A percentile compares a stretch with the other conserved stretches of the same genome.
Evolutionary conservation across 2,797 vertebrate genomes (phyloP).

Genomic region (Sarcophilus harrisii): DNA sequence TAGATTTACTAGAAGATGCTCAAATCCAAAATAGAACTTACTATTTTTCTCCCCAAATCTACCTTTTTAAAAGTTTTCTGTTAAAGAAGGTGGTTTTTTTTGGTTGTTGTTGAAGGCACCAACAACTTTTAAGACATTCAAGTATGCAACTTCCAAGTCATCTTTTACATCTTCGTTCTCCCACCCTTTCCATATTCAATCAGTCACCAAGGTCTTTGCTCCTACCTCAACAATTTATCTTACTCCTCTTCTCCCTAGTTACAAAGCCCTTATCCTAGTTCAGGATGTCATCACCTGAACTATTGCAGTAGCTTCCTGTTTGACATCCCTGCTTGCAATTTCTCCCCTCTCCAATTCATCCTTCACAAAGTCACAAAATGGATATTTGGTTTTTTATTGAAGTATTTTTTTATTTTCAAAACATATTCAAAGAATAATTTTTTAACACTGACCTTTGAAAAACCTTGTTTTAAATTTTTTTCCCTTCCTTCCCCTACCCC

Average conservation of each 20-base stretch:
- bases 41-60: neutral
- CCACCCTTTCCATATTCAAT: neutral
- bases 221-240: neutral
- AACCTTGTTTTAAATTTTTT: too few relatives aligned
- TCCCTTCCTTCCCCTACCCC: too few relatives aligned
- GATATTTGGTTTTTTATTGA: neutral
- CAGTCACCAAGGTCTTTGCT: neutral
- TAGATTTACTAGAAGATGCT: neutral
- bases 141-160: neutral
- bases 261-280: neutral
- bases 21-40: neutral
- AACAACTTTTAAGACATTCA: neutral
- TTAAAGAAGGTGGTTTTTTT: neutral
- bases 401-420: too few relatives aligned
- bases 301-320: neutral
- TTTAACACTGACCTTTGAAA: too few relatives aligned
- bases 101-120: neutral
- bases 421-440: too few relatives aligned
- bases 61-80: neutral
- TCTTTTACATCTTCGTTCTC: neutral
- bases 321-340: neutral
- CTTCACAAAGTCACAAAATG: neutral
- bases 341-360: neutral
- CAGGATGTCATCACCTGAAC: neutral
- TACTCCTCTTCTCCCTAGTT: neutral